A percentile compares a stretch with the other conserved stretches of the same genome.
Evolutionary conservation across 2,888 invertebrate genomes (phyloP).

Genomic region (Drosophila fulvimacula): DNA sequence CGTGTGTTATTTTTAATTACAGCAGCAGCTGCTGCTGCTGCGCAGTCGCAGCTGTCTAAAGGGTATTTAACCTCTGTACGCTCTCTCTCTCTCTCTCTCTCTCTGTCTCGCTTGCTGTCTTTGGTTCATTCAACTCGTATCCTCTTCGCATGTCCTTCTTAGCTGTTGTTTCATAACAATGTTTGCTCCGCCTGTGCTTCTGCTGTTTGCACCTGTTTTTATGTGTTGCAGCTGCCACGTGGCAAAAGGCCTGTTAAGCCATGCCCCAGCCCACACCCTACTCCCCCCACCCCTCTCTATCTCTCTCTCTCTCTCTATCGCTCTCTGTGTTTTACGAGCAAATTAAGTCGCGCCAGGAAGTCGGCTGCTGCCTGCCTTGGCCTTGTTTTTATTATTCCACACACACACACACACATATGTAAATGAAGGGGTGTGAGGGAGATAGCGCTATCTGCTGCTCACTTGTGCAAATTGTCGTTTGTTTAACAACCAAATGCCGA

Average conservation of each 20-base stretch:
- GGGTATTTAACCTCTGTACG: conserved; percentile 57
- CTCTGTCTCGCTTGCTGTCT: conserved; percentile 14
- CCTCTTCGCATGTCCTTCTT: conserved; percentile 34
- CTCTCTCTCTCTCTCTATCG: too few relatives aligned
- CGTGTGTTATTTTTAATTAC: conserved; percentile 73
- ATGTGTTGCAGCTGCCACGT: conserved; percentile 65
- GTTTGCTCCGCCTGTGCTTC: conserved; percentile 17
- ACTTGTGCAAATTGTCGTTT: conserved; percentile 51
- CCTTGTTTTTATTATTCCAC: conserved; percentile 52
- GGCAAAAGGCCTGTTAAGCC: conserved; percentile 59
- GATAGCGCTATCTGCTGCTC: conserved; percentile 36
- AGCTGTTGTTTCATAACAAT: conserved; percentile 43
- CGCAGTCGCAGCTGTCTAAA: conserved; percentile 72
- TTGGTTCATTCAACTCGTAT: conserved; percentile 74
- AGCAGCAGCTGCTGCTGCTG: conserved; percentile 57
- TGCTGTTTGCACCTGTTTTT: conserved; percentile 51
- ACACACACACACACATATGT: conserved; percentile 30
- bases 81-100: conserved; percentile 4
- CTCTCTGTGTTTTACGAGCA: conserved; percentile 54
- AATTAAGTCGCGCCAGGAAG: conserved; percentile 72
- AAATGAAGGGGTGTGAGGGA: conserved; percentile 10
- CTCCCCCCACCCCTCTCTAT: not conserved
- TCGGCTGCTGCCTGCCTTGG: conserved; percentile 52
- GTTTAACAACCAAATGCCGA: conserved; percentile 45
- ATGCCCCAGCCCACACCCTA: not conserved